Conservation (phyloP, 35 echinoderm and acorn worm species). For the Patiria miniata region DNA sequence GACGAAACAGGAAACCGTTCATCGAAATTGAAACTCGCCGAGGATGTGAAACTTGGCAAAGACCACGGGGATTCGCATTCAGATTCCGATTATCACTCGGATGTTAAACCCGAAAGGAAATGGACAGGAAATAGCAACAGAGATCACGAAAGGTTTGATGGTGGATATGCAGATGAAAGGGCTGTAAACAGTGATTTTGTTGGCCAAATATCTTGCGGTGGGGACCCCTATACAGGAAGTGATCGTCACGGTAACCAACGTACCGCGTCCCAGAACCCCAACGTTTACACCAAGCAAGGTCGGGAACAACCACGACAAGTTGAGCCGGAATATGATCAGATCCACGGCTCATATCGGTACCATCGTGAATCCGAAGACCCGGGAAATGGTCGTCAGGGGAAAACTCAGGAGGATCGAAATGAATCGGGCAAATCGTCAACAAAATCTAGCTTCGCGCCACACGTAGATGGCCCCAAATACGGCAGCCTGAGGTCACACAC, state of each 20-base stretch:
- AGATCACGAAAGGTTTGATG: background rate
- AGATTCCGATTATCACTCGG: background rate
- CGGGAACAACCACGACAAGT: background rate
- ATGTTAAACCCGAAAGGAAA: background rate
- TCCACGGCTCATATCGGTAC: background rate
- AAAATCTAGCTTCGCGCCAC: constrained; percentile 51
- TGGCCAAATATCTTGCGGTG: too few species aligned
- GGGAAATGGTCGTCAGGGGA: background rate
- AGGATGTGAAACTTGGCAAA: background rate
- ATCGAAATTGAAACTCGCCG: background rate
- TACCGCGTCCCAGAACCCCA: background rate
- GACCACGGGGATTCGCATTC: background rate
- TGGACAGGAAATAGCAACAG: background rate
- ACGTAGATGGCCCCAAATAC: constrained; percentile 48
- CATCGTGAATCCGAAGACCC: background rate
- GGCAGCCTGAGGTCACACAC: constrained; percentile 41
- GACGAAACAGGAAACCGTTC: background rate
- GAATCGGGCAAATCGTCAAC: background rate
- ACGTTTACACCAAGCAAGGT: too few species aligned
- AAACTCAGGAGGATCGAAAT: background rate
- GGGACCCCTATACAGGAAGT: background rate
- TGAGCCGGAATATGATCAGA: background rate
- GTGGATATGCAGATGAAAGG: background rate
- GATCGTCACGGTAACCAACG: constrained; percentile 7
- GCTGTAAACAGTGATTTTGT: background rate